Evolutionary conservation across 2,888 invertebrate genomes (phyloP), one percentile per base, ranked within the genome.

Genomic region (Polylopha cassiicola): DNA sequence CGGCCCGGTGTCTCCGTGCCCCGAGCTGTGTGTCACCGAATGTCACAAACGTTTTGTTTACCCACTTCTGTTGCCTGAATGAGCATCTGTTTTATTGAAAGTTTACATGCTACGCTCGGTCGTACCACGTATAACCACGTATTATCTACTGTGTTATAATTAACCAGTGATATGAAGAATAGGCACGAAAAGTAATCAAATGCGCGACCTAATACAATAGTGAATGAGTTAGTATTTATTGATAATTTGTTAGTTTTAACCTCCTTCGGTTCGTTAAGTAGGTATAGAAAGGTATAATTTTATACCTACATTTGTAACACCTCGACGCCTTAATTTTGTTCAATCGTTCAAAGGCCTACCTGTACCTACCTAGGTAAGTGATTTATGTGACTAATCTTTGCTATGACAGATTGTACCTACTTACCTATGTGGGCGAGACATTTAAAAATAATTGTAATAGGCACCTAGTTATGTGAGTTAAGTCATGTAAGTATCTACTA

Each of bases 11-110:
- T 76, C 73, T 73, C 68, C 69, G 68, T 72, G 71, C 72, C 71
- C 67, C 68, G 54, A 17, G 23, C 20, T 18, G 22, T 41, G n/a
- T n/a, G 41, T 30, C 51, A 61, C 70, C 53, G 53, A 57, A 63
- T 64, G 63, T 66, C 67, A 68, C 70, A 69, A 70, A 65, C 57
- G 72, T 68, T 72, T 76, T 80, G 76, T 80, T 79, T 78, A 78
- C 72, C 62, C 64, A 65, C 58, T 61, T 67, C 60, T 21, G 38
- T 33, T 39, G 27, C 26, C 33, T 21, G 27, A 37, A 44, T 42
- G 34, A 42, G 9, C 24, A 33, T 30, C 24, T 33, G 23, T 24
- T 42, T 43, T 27, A 23, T 41, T 20, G 4, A 10, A 7, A 18
- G 22, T 23, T 37, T 8, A 15, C 14, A 18, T 18, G 20, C 14